Evolutionary conservation across 2,797 vertebrate genomes (phyloP).

Genomic region (Catharus ustulatus): DNA sequence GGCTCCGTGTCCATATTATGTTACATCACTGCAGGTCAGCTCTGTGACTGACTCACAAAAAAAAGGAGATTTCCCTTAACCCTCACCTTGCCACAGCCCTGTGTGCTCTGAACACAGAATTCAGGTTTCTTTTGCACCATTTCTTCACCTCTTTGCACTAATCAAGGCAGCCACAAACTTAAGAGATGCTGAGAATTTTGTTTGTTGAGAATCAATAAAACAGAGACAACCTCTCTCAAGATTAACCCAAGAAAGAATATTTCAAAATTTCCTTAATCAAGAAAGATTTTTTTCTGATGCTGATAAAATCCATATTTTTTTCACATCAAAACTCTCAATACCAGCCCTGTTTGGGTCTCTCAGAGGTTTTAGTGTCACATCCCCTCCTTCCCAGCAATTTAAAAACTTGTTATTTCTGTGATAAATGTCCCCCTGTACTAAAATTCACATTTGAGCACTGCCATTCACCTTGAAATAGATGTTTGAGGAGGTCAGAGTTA

Average conservation of each 20-base stretch:
- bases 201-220: background rate
- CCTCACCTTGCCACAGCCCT: background rate
- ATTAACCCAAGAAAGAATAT: background rate
- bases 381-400: background rate
- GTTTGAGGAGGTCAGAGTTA: background rate
- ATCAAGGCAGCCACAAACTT: background rate
- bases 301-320: background rate
- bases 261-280: background rate
- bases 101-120: background rate
- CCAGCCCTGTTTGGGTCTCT: background rate
- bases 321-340: background rate
- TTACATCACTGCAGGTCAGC: conserved; percentile 16
- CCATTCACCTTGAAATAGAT: background rate
- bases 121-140: background rate
- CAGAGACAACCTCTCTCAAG: fast-evolving
- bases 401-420: background rate
- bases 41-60: background rate
- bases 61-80: conserved; percentile 34
- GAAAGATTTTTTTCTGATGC: background rate
- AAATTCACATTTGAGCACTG: background rate
- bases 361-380: background rate
- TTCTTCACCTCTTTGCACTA: background rate
- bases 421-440: background rate
- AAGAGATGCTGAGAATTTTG: fast-evolving
- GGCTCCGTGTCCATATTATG: background rate